A percentile compares a stretch with the other conserved stretches of the same genome.
Conservation (phyloP, 2,797 vertebrate species). For the Danio albolineatus region DNA sequence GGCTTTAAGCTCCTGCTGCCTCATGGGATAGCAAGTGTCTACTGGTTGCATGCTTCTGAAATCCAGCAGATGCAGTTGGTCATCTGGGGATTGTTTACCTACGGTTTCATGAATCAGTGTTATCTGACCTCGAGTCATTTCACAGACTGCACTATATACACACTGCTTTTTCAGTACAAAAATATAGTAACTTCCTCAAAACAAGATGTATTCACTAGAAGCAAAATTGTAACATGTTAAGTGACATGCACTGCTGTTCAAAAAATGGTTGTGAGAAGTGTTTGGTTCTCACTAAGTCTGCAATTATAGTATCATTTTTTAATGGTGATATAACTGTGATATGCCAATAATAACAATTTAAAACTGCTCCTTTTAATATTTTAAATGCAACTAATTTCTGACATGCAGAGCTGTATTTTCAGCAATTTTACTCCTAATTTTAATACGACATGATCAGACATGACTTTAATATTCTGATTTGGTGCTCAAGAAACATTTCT, state of each 20-base stretch:
- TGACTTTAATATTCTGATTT: not conserved
- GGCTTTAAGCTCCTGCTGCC: not conserved
- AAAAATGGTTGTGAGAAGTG: not conserved
- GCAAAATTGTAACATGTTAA: not conserved
- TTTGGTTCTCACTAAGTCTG: not conserved
- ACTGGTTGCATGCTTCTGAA: not conserved
- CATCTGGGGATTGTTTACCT: constrained; percentile 15
- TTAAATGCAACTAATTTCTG: too few species aligned
- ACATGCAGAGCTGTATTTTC: not conserved
- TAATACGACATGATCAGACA: not conserved
- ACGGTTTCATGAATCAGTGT: constrained; percentile 12
- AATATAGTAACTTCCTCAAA: not conserved
- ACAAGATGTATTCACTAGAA: not conserved
- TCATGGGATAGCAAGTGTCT: constrained; percentile 12
- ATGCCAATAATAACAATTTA: too few species aligned
- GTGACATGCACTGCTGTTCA: not conserved
- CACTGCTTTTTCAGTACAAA: not conserved
- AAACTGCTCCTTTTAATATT: too few species aligned
- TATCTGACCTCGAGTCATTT: not conserved
- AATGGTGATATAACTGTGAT: too few species aligned
- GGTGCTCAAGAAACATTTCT: not conserved
- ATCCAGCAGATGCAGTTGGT: constrained; percentile 19
- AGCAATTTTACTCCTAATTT: not conserved
- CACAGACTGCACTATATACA: not conserved
- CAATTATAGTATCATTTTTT: not conserved